phyloP scores from a whole-genome alignment of 1,140 invertebrate species.

The Nasonia giraulti region DNA sequence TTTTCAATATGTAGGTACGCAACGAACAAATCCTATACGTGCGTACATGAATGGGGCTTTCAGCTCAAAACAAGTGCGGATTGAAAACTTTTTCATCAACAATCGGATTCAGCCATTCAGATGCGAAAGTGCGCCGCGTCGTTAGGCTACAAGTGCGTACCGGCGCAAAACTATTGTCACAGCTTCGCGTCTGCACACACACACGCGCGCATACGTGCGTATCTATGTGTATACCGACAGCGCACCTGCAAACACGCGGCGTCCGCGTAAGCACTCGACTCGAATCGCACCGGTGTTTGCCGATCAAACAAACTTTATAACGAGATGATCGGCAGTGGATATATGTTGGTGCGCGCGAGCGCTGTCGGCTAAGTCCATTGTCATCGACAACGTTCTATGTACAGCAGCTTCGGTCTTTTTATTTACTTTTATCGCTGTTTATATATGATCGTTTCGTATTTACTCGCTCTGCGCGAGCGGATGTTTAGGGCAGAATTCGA shows the following conservation, averaged over 20 bases:
- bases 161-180: not conserved
- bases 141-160: not conserved
- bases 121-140: not conserved
- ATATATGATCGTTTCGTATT: not conserved
- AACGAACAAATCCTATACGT: no score
- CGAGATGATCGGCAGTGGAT: slow-evolving; percentile 57
- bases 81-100: not conserved
- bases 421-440: not conserved
- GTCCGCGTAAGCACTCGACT: not conserved
- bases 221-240: not conserved
- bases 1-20: no score
- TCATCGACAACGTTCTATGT: not conserved
- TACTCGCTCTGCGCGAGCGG: no score
- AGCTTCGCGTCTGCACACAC: not conserved
- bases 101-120: not conserved
- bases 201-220: not conserved
- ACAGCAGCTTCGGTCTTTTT: no score
- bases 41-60: no score
- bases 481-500: no score
- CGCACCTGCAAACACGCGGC: slow-evolving; percentile 7
- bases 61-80: not conserved
- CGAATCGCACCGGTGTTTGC: slow-evolving; percentile 56
- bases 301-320: slow-evolving; percentile 66
- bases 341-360: not conserved
- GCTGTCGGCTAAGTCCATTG: not conserved